A percentile compares a stretch with the other conserved stretches of the same genome.
These are phyloP conservation scores for Halictus ligatus DNA, from an alignment of 2,888 invertebrate genomes.

Conservation along the genomic window DNA sequence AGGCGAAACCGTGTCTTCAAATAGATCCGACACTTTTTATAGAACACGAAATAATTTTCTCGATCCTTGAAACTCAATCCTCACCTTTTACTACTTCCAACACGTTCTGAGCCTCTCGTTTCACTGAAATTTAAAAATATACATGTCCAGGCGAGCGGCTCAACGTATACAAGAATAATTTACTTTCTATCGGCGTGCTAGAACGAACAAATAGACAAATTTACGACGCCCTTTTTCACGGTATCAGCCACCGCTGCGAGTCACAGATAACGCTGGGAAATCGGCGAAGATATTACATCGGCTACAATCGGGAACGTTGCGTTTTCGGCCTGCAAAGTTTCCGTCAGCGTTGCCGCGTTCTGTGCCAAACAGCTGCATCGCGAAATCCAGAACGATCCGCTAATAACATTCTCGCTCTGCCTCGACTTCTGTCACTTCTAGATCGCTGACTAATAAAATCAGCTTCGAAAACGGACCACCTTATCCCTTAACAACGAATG, in stretches of 20 bases:
- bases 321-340: constrained; percentile 52
- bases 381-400: constrained; percentile 59
- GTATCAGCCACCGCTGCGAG: background rate
- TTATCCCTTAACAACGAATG: background rate
- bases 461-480: background rate
- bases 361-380: constrained; percentile 63
- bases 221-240: background rate
- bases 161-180: background rate
- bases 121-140: background rate
- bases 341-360: constrained; percentile 58
- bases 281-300: constrained; percentile 42
- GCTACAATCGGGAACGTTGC: constrained; percentile 41
- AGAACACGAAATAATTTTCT: constrained; percentile 6
- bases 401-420: constrained; percentile 67
- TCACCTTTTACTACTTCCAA: background rate
- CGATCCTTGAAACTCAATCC: background rate
- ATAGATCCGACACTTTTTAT: constrained; percentile 30
- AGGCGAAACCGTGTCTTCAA: constrained; percentile 5
- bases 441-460: background rate
- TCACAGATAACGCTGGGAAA: constrained; percentile 27
- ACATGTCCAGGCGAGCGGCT: background rate
- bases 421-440: constrained; percentile 29
- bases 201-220: constrained; percentile 1
- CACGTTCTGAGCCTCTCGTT: background rate
- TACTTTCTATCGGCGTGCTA: background rate